Evolutionary conservation across 1,140 invertebrate genomes (phyloP), one percentile per base, ranked within the genome.

Genomic region (Solenopsis fugax): DNA sequence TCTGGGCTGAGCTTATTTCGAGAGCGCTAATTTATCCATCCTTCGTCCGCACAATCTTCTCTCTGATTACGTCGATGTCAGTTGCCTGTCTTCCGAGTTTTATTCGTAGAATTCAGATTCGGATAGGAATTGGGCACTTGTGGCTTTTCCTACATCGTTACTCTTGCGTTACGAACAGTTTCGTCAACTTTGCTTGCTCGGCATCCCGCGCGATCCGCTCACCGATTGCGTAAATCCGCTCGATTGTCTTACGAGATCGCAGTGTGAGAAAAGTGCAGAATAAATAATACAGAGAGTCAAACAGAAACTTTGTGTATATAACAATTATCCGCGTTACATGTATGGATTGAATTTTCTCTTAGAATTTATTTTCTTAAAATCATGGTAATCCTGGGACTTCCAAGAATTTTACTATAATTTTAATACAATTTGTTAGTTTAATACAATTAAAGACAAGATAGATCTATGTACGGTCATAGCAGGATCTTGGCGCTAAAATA

Each of bases 201-300:
- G 41, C 71, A 67, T 81, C 77, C 75, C 75, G 84, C 82, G 65
- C 84, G 88, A 89, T 87, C 62, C 71, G 71, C 52, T 86, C 73
- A 81, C 48, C 37, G 71, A 29, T 89, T 89, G 71, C 87, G 21
- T 64, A 89, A 89, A 2, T 10, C n/a, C 21, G 50, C 41, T 73
- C 56, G 21, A 65, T 52, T 72, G 58, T 67, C 34, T 77, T 52
- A 24, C 13, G 62, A 67, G 60, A 54, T n/a, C 45, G 41, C 41
- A 16, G 65, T 62, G 76, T 81, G 84, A 86, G 62, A 88, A 82
- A 80, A 65, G 16, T 34, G 48, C n/a, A 18, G 29, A 77, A 56
- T 71, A 69, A 72, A 73, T 69, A 69, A 37, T 69, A 71, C 56
- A 48, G 52, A 41, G 77, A 69, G 50, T 85, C 48, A 77, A 89